Base-by-base conservation (phyloP, 2,797 vertebrate species). In the Acanthopagrus latus region DNA sequence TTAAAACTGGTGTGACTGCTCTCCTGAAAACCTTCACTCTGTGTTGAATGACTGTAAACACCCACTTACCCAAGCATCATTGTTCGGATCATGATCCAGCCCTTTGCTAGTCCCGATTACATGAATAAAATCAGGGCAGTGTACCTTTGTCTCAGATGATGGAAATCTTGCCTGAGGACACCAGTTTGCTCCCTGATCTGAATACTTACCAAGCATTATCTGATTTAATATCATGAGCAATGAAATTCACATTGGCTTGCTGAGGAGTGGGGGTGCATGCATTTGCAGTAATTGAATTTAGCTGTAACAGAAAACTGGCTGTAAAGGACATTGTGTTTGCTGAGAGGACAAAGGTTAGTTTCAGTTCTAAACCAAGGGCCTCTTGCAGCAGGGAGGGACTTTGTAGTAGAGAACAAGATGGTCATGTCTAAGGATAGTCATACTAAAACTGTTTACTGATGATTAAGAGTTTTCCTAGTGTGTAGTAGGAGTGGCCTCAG, bases 401-500 rank as follows among this genome's bases (percentile, higher is more conserved):
- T 4, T 7, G 52, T 2, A 60, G 1, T 46, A 16, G 14, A 46
- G 50, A 25, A 14, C n/a, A 4, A 29, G 7, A 33, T 23, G 11
- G 6, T 5, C 47, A 16, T 13, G 7, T 59, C 25, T 2, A 60
- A 51, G 23, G 3, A n/a, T 14, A 38, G 13, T 17, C 21, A 14
- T 6, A 46, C 8, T 56, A 33, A 46, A 2, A 29, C n/a, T n/a
- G 14, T 47, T 25, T 54, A 3, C 13, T 21, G n/a, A n/a, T 63
- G 11, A 1, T 52, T 66, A 25, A 33, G 5, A 33, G 29, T 64
- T 33, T 52, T 72, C 12, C 17, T n/a, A 9, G 16, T 65, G 29
- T 76, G 23, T 48, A 23, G 50, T 80, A 41, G 69, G 80, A 76
- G 77, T 65, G 71, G 58, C 71, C 14, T 29, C 38, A 3, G 9